Base-by-base conservation (phyloP, 2,797 vertebrate species). In the Luscinia megarhynchos region DNA sequence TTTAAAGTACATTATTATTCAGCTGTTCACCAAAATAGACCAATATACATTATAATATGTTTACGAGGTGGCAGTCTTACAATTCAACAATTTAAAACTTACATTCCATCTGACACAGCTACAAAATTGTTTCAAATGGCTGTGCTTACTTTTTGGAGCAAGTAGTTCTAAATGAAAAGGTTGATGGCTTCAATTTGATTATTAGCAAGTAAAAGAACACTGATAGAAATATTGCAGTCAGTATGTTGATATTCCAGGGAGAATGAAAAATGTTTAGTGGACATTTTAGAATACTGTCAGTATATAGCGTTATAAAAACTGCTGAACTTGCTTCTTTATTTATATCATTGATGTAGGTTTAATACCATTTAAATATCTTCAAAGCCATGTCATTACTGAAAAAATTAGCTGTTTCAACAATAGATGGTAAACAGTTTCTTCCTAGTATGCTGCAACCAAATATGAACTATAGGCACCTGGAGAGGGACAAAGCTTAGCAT, bases 1-100 rank as follows among this genome's bases (percentile, higher is more conserved):
- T 97, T 96, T 93, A 96, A 97, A 98, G 96, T 96, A 91, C 84
- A 94, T 97, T 97, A 97, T 98, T 97, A 98, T 96, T 96, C 97
- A 92, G 95, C 96, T 96, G 95, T 97, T 98, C 97, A 95, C 97
- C 94, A 97, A 96, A 98, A 97, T 78, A 96, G 95, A 89, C 82
- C 84, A 93, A 91, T 95, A 94, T 70, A 85, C 93, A 96, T 96
- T 94, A 96, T 91, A 96, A 96, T 95, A 95, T 96, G 77, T 96
- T 97, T 95, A 96, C 59, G 0, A 95, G 81, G 81, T 90, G 83
- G 90, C 95, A 96, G 87, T 29, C 77, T 85, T 91, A 95, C 87
- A 91, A 94, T 96, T 96, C 91, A 85, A 93, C 83, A 93, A 92
- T 96, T 96, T 94, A 73, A 92, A 97, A 89, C 84, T 95, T 91